Evolutionary conservation across 35 echinoderm and acorn worm species (phyloP), one percentile per base, ranked within the genome.

Genomic region (Hemicentrotus pulcherrimus): DNA sequence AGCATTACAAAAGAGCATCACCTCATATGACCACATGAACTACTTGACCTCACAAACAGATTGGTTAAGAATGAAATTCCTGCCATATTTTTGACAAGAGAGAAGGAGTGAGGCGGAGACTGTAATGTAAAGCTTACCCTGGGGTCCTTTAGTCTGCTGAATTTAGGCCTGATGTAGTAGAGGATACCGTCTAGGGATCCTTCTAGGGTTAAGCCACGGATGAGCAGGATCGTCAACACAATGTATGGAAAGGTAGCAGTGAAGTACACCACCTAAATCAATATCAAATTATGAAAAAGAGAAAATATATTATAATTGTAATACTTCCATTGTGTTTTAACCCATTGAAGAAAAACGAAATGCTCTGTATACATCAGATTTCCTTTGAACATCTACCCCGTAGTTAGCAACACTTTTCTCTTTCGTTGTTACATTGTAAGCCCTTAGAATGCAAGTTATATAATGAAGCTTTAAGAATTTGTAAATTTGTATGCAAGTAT

Each of bases 201-300:
- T 65, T 48, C 35, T 24, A 97, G 46, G 2, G 96, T 97, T 1
- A 47, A 86, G 31, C 96, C 96, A 15, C 96, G 95, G 65, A 97
- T 94, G 31, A 97, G 60, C 30, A 97, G 61, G 22, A 96, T 96
- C 47, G 95, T 96, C 22, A 97, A 92, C 7, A 97, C 94, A 9
- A 97, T 86, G 88, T 97, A 97, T 15, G 96, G 96, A 28, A 93
- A 94, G 32, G 95, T 85, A 1, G 96, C 96, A 28, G 96, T 97
- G 70, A 97, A 97, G 86, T 95, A 97, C 24, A 97, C 96, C 22
- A 97, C 95, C 96, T 97, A 58, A 59, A 33, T 31, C n/a, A 93
- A 93, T 2, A 93, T 46, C 2, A 58, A 90, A 90, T 15, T 33
- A 90, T 2, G 88, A 90, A 45, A 47, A 90, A 16, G 46, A 35